These are phyloP conservation scores for Mya arenaria DNA, from an alignment of 1,140 invertebrate genomes.

Conservation along the genomic window DNA sequence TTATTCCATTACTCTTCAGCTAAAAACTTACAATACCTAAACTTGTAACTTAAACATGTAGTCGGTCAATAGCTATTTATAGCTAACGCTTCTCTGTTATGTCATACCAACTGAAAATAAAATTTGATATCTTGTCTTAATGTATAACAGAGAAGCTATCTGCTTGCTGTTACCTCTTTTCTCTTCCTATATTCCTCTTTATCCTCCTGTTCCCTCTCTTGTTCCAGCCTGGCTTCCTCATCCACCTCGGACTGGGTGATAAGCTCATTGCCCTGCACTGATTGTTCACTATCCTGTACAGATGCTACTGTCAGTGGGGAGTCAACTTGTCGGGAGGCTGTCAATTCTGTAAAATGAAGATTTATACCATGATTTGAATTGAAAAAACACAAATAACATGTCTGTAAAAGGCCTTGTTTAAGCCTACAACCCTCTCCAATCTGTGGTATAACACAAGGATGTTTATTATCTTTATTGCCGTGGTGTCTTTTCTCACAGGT, in stretches of 20 bases:
- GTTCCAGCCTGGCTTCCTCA: conserved; percentile 45
- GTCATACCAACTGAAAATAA: background rate
- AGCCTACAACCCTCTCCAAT: background rate
- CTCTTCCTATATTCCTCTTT: conserved; percentile 20
- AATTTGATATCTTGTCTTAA: conserved; percentile 20
- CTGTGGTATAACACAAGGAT: background rate
- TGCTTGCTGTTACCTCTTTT: conserved; percentile 22
- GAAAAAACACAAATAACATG: background rate
- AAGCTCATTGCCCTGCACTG: background rate
- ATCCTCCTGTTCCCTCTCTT: conserved; percentile 49
- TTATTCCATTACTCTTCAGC: background rate
- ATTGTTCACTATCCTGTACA: background rate
- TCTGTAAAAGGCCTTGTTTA: background rate
- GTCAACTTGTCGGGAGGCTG: background rate
- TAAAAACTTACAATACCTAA: background rate
- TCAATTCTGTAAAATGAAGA: background rate
- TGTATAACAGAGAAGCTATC: background rate
- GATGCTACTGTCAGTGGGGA: conserved; percentile 4
- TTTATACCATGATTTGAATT: background rate
- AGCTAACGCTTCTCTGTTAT: background rate
- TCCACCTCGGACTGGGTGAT: conserved; percentile 45
- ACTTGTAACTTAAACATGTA: background rate
- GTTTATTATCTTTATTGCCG: background rate
- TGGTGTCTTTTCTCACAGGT: background rate
- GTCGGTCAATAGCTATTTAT: background rate